Percentiles rank a stretch among this genome's conserved stretches.
Evolutionary conservation across 2,888 invertebrate genomes (phyloP).

Genomic region (Polyommatus icarus): DNA sequence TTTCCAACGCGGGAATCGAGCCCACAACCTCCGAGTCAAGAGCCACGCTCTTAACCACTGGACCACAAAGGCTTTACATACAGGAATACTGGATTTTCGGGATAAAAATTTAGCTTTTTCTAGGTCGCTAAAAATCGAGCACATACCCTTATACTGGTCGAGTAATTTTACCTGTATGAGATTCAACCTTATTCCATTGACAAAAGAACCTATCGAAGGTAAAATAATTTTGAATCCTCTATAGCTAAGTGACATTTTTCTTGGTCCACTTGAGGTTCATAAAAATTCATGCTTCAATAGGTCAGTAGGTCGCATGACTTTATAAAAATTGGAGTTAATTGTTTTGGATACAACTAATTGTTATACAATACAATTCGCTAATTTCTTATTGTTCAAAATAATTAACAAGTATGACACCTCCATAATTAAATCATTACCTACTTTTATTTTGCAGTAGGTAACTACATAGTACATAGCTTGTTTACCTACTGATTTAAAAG

Average conservation of each 20-base stretch:
- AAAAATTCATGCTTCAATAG: constrained; percentile 5
- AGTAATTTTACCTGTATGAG: neutral
- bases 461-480: neutral
- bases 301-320: constrained; percentile 15
- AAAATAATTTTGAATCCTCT: neutral
- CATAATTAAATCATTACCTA: neutral
- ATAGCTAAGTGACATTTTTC: neutral
- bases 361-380: constrained; percentile 16
- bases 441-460: neutral
- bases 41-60: too few species aligned
- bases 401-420: neutral
- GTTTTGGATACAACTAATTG: constrained; percentile 13
- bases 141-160: neutral
- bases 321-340: constrained; percentile 12
- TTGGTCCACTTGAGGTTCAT: neutral
- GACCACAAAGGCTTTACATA: too few species aligned
- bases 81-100: neutral
- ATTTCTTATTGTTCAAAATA: constrained; percentile 4
- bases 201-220: neutral
- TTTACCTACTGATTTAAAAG: neutral
- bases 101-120: too few species aligned
- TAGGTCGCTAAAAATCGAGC: neutral
- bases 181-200: neutral
- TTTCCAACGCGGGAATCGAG: too few species aligned
- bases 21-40: too few species aligned